Base-by-base conservation (phyloP, 2,888 invertebrate species). In the Hydroisotoma schaefferi region DNA sequence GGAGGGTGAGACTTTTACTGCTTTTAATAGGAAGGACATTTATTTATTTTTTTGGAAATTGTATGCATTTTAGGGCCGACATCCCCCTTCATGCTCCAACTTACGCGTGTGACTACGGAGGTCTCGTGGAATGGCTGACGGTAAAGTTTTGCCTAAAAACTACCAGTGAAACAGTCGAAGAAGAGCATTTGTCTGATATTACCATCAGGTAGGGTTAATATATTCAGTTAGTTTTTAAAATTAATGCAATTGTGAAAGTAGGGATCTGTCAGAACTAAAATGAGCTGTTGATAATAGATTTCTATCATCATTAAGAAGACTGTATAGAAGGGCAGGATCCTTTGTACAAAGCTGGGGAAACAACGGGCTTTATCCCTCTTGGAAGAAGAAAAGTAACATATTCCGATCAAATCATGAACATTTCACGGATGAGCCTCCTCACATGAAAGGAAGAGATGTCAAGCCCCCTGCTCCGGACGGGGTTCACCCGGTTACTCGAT, bases 251-350 rank as follows among this genome's bases (percentile, higher is more conserved):
- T 43, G 15, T 6, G 20, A 22, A 5, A 22, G 23, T 10, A 59
- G 54, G 20, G 29, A 46, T 47, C 12, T 59, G 6, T 43, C 29
- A 15, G 47, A 26, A 10, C 46, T 69, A 26, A 53, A 65, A n/a
- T 54, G 59, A 18, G n/a, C n/a, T n/a, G 15, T 46, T 6, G 20
- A 22, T 8, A 22, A 46, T 10, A 59, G 54, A 20, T 46, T 53
- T 47, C 12, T 59, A 8, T 43, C 29, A 15, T 47, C 37, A 10
- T 40, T 69, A 26, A 53, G 67, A n/a, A 57, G 59, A 18, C 23
- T 72, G 12, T 70, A 69, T 53, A 61, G 63, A 53, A 44, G 70
- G 40, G 68, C 72, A 5, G 66, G 66, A 2, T 59, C 65, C 26
- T 60, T 67, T 23, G 68, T 65, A 18, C 55, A 65, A 28, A 57